Evolutionary conservation across 1,140 invertebrate genomes (phyloP).

Genomic region (Hesperophylax magnus): DNA sequence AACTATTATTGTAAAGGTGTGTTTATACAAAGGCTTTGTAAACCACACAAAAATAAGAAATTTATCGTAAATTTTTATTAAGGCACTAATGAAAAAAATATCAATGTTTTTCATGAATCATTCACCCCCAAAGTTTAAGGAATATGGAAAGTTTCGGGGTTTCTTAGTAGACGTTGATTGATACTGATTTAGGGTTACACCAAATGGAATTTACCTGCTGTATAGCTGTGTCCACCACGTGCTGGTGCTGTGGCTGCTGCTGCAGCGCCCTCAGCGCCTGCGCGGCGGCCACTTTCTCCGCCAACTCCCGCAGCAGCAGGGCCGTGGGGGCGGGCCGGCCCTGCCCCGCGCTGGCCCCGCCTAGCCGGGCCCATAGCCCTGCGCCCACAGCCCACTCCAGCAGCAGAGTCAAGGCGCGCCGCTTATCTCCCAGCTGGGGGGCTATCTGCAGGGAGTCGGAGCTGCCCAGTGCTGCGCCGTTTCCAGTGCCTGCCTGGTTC

Average conservation of each 20-base stretch:
- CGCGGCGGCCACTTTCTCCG: conserved; percentile 85
- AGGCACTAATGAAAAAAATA: too few relatives aligned
- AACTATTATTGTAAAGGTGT: too few relatives aligned
- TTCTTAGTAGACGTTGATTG: too few relatives aligned
- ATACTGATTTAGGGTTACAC: too few relatives aligned
- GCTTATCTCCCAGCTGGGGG: conserved; percentile 89
- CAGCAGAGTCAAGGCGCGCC: conserved; percentile 82
- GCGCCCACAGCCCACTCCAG: conserved; percentile 82
- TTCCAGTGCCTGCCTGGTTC: conserved; percentile 14
- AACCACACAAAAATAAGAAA: too few relatives aligned
- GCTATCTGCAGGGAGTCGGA: conserved; percentile 84
- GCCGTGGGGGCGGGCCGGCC: conserved; percentile 74
- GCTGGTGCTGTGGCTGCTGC: conserved; percentile 59
- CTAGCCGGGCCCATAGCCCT: conserved; percentile 80
- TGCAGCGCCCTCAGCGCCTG: conserved; percentile 78
- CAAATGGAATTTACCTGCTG: conserved; percentile 69
- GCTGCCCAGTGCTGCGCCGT: conserved; percentile 70
- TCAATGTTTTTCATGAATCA: too few relatives aligned
- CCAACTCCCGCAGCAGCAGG: conserved; percentile 79
- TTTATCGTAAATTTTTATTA: too few relatives aligned
- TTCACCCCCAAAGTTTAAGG: too few relatives aligned
- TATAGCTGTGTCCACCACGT: conserved; percentile 62
- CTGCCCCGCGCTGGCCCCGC: conserved; percentile 75
- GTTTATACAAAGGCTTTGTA: too few relatives aligned
- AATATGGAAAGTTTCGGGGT: too few relatives aligned